These are phyloP conservation scores for Azorinus chamasolen DNA, from an alignment of 2,888 invertebrate genomes.

Conservation along the genomic window DNA sequence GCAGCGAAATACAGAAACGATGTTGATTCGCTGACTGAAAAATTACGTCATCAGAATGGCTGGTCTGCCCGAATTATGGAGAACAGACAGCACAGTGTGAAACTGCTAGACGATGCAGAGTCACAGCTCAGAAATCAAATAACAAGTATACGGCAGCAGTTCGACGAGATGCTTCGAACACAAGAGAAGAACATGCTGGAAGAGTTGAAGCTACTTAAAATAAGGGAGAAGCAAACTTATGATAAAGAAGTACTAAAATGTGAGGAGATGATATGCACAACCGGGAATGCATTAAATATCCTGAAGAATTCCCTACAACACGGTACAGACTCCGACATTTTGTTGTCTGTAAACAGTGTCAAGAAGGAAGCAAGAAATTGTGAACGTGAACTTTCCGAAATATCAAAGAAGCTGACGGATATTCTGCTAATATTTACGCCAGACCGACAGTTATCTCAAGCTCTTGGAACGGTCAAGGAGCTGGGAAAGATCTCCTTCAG, in stretches of 20 bases:
- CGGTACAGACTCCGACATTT: slow-evolving; percentile 67
- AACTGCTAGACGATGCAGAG: slow-evolving; percentile 63
- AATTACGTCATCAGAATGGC: slow-evolving; percentile 65
- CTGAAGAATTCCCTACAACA: slow-evolving; percentile 66
- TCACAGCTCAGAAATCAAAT: slow-evolving; percentile 64
- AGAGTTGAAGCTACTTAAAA: slow-evolving; percentile 56
- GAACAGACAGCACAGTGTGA: slow-evolving; percentile 65
- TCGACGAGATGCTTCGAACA: slow-evolving; percentile 63
- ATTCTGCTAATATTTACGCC: slow-evolving; percentile 65
- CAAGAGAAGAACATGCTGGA: slow-evolving; percentile 66
- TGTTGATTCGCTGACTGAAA: slow-evolving; percentile 63
- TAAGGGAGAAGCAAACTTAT: slow-evolving; percentile 56
- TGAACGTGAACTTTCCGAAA: slow-evolving; percentile 56
- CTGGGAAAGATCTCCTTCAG: slow-evolving; percentile 63
- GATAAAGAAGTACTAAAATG: slow-evolving; percentile 64
- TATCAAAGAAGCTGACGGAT: slow-evolving; percentile 59
- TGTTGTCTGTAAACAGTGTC: slow-evolving; percentile 64
- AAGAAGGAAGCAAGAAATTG: slow-evolving; percentile 64
- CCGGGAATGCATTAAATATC: slow-evolving; percentile 64
- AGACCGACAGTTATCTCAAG: slow-evolving; percentile 53
- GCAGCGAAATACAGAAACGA: slow-evolving; percentile 65
- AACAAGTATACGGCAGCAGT: slow-evolving; percentile 63
- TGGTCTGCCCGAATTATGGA: slow-evolving; percentile 68
- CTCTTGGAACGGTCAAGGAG: slow-evolving; percentile 56
- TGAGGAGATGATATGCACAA: slow-evolving; percentile 68